A percentile compares a stretch with the other conserved stretches of the same genome.
These are phyloP conservation scores for Lycocorax pyrrhopterus DNA, from an alignment of 2,113 vertebrate species.

Conservation along the genomic window DNA sequence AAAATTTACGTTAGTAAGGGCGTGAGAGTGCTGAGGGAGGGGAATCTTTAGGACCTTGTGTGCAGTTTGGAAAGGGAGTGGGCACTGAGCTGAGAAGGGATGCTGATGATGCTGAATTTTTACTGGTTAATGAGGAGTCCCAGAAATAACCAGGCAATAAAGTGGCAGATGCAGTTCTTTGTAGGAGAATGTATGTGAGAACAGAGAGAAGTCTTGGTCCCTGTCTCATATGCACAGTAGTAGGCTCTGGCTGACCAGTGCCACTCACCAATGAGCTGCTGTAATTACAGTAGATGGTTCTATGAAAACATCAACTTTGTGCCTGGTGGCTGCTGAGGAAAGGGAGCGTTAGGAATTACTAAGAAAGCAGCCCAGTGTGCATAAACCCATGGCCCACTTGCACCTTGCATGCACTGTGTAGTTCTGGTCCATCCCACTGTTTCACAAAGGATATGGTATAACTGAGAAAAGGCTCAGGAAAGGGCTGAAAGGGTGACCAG, in stretches of 20 bases:
- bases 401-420: not conserved
- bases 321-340: not conserved
- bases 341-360: not conserved
- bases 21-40: not conserved
- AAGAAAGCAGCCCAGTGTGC: not conserved
- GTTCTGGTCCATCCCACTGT: not conserved
- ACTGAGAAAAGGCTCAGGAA: not conserved
- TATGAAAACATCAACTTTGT: not conserved
- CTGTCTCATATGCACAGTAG: not conserved
- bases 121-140: not conserved
- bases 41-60: not conserved
- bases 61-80: not conserved
- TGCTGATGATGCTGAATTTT: not conserved
- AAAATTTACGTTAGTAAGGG: not conserved
- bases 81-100: not conserved
- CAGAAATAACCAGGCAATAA: not conserved
- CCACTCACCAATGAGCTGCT: not conserved
- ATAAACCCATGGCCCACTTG: not conserved
- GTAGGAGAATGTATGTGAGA: not conserved
- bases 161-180: not conserved
- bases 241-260: not conserved
- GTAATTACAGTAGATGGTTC: not conserved
- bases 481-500: not conserved
- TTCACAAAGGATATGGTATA: not conserved
- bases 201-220: not conserved